Conservation (phyloP, 2,888 invertebrate genomes). For the Chydorus sphaericus region DNA sequence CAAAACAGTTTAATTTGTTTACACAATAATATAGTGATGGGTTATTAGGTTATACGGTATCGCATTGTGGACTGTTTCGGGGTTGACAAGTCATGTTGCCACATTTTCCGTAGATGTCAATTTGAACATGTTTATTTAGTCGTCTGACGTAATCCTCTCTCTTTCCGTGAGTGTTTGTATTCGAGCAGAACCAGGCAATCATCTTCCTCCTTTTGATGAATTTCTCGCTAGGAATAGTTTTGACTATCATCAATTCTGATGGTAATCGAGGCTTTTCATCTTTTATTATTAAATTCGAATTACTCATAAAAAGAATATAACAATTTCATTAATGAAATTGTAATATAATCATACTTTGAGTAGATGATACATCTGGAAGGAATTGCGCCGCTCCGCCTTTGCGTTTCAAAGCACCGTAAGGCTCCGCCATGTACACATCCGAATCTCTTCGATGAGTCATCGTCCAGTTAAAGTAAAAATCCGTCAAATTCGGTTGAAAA, state of each 20-base stretch:
- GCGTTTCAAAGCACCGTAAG: neutral
- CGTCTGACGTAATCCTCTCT: constrained; percentile 6
- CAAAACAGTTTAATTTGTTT: too few relatives aligned
- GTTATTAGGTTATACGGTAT: too few relatives aligned
- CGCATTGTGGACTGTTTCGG: neutral
- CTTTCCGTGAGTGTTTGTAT: neutral
- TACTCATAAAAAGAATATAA: too few relatives aligned
- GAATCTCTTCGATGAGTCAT: constrained; percentile 8
- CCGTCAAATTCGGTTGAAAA: neutral
- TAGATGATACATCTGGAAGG: too few relatives aligned
- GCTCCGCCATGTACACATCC: neutral
- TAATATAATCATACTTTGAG: too few relatives aligned
- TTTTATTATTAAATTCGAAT: too few relatives aligned
- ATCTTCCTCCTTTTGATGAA: neutral
- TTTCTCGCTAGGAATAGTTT: too few relatives aligned
- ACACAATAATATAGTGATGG: too few relatives aligned
- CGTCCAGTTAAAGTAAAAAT: constrained; percentile 4
- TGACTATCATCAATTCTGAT: too few relatives aligned
- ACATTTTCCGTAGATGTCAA: constrained; percentile 14
- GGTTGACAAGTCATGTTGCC: neutral
- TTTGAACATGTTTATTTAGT: constrained; percentile 10
- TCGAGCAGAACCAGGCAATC: neutral
- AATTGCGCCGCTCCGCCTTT: too few relatives aligned
- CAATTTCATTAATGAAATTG: too few relatives aligned
- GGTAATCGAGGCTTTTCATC: too few relatives aligned